Percentiles rank a stretch among this genome's conserved stretches.
Evolutionary conservation across 1,140 invertebrate genomes (phyloP).

Genomic region (Branchinecta lindahli): DNA sequence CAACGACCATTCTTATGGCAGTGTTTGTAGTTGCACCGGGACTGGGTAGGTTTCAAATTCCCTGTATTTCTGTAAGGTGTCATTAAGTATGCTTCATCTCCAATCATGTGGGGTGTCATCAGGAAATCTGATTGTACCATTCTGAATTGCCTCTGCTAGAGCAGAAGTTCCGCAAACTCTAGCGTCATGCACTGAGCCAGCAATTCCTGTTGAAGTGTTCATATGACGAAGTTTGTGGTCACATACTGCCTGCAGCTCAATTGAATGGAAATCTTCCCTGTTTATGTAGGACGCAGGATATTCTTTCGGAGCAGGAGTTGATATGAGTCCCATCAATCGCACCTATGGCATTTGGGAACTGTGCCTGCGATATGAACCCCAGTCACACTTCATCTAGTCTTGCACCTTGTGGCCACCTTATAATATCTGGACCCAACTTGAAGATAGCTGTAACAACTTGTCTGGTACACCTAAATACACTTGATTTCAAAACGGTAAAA

Average conservation of each 20-base stretch:
- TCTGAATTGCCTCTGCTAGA: background rate
- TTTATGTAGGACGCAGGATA: background rate
- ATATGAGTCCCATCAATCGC: no score
- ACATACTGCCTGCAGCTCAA: background rate
- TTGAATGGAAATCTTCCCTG: background rate
- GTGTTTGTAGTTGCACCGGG: background rate
- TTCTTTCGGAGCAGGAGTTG: background rate
- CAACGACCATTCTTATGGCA: background rate
- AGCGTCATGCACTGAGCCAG: background rate
- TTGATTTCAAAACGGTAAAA: background rate
- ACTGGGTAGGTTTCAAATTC: background rate
- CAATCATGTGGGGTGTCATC: background rate
- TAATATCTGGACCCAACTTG: no score
- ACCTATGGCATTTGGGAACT: background rate
- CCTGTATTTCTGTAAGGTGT: background rate
- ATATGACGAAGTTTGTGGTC: slow-evolving; percentile 9
- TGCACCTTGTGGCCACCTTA: slow-evolving; percentile 6
- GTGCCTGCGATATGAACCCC: slow-evolving; percentile 1
- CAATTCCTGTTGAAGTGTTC: background rate
- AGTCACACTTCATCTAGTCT: background rate
- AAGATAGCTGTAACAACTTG: background rate
- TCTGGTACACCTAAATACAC: background rate
- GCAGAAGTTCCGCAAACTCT: background rate
- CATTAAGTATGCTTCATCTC: background rate
- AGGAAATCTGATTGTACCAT: background rate